Base-by-base conservation (phyloP, 2,797 vertebrate genomes). In the Dipus sagitta region DNA sequence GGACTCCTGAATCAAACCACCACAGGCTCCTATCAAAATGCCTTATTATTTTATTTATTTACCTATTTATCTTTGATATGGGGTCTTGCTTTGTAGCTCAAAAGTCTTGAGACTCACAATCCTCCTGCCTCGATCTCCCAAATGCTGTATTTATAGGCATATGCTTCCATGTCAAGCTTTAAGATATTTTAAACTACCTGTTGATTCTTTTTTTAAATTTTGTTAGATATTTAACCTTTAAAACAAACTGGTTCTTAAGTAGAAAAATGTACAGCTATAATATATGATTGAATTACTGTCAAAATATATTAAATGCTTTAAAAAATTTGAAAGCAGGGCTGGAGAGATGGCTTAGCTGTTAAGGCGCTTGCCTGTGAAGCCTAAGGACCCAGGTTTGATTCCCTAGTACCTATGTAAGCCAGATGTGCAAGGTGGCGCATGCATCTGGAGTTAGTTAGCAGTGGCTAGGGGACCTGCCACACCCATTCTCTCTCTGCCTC, bases 181-280 rank as follows among this genome's bases (percentile, higher is more conserved):
- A 47, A 58, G 24, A 62, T 85, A 70, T 71, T 75, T 78, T 68
- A 72, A 94, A 79, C 4, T 38, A 9, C 65, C 3, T 76, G 14
- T 47, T 85, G 70, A 47, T 81, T 62, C 81, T 83, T 60, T 17
- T 54, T 54, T 6, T 6, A 52, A 52, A 30, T 68, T 92, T 94
- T 90, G 34, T 95, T 95, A 83, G 34, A 91, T 71, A 74, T 58
- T 89, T 54, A 83, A 60, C 47, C 72, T 89, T 24, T 52, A 42
- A 74, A 90, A 76, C 23, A 91, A 87, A 74, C 21, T 92, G 7
- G 26, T 80, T 94, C 60, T 65, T 24, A 30, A 30, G 26, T 93
- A 15, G 72, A 12, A 88, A 95, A 92, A 52, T 68, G 14, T 42
- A 84, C 5, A 30, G 75, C 47, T 30, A 9, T 32, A 78, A 74